These are phyloP conservation scores for Scomber scombrus DNA, from an alignment of 2,113 vertebrate species.

Conservation along the genomic window DNA sequence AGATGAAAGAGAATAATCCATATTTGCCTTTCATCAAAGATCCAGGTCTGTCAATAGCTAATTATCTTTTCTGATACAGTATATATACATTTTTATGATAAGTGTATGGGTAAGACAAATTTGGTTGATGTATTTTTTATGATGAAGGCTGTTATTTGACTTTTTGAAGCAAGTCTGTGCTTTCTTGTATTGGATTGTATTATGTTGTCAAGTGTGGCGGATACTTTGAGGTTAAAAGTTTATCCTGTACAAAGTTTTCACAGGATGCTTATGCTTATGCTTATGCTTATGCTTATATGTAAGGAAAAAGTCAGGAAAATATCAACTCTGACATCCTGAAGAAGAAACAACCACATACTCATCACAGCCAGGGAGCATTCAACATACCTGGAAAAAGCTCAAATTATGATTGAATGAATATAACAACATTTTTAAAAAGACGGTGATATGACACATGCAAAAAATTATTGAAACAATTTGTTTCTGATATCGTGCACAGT, in stretches of 20 bases:
- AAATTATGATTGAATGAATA: not conserved
- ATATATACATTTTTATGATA: slow-evolving; percentile 44
- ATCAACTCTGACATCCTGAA: not conserved
- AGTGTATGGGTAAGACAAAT: slow-evolving; percentile 12
- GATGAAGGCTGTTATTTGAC: not conserved
- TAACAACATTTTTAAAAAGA: not conserved
- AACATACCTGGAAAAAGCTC: not conserved
- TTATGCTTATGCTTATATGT: not conserved
- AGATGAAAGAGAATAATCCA: slow-evolving; percentile 79
- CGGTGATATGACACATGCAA: not conserved
- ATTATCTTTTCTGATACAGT: slow-evolving; percentile 62
- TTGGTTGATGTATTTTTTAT: not conserved
- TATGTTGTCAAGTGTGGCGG: not conserved
- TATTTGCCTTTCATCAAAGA: slow-evolving; percentile 56
- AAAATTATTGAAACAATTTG: not conserved
- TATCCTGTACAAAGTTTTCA: not conserved
- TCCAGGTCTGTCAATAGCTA: slow-evolving; percentile 66
- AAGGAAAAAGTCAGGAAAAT: not conserved
- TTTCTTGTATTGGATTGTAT: not conserved
- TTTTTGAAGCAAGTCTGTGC: not conserved
- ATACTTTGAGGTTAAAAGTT: not conserved
- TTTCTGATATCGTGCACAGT: not conserved
- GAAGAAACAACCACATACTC: not conserved
- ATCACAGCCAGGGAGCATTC: not conserved
- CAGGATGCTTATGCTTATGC: not conserved